A percentile compares a stretch with the other conserved stretches of the same genome.
phyloP scores from a whole-genome alignment of 37 sponge, comb jelly and placozoan species.

The Chondrilla cf. caribensis region DNA sequence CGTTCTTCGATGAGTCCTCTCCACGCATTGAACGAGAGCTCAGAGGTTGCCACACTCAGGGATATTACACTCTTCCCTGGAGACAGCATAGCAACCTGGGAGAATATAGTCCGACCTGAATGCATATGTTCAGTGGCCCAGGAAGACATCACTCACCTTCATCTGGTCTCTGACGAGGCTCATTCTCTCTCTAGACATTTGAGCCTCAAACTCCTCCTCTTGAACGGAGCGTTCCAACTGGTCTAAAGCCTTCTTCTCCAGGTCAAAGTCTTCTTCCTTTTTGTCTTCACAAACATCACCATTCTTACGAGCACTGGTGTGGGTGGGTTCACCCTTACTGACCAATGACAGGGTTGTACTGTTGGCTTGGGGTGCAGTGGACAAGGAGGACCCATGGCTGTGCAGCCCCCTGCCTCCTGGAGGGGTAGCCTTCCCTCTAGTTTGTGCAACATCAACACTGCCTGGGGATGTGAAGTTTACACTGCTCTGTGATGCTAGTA shows the following conservation, averaged over 20 bases:
- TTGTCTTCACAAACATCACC: no score
- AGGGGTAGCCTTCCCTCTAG: no score
- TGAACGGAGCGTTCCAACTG: neutral
- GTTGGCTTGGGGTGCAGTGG: no score
- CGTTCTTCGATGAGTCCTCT: neutral
- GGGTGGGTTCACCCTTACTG: no score
- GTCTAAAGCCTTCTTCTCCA: constrained; percentile 6
- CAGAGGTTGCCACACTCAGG: neutral
- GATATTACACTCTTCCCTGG: neutral
- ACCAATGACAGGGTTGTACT: no score
- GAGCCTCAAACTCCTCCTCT: constrained; percentile 7
- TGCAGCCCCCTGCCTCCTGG: no score
- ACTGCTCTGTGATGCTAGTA: no score
- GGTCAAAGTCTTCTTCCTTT: neutral
- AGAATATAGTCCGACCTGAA: no score
- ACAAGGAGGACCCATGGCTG: no score
- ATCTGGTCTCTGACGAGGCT: neutral
- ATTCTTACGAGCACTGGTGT: no score
- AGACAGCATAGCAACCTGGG: neutral
- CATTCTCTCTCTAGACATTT: constrained; percentile 9
- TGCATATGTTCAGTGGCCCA: neutral
- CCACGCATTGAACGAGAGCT: neutral
- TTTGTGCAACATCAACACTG: no score
- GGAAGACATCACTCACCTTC: neutral
- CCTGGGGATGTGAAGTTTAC: no score